Percentiles rank a stretch among this genome's conserved stretches.
Evolutionary conservation across 2,797 vertebrate genomes (phyloP).

Genomic region (Tolypeutes matacus): DNA sequence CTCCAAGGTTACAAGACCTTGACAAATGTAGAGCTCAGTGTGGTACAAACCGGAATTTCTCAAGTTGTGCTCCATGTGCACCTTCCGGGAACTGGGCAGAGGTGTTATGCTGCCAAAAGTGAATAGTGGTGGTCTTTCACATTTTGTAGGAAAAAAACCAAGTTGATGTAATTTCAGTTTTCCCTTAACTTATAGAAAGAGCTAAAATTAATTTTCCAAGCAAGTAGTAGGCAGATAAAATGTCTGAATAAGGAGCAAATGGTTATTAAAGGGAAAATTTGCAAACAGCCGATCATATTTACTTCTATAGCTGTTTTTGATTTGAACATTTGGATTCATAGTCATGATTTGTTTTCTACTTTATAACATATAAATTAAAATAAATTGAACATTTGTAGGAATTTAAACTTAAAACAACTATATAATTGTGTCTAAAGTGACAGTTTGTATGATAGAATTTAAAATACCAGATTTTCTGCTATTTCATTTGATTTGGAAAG

Average conservation of each 20-base stretch:
- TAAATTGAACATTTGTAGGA: conserved; percentile 14
- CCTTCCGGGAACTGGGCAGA: conserved; percentile 17
- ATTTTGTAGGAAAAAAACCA: not conserved
- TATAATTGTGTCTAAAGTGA: not conserved
- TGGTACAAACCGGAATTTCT: not conserved
- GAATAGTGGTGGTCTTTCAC: not conserved
- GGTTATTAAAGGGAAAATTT: not conserved
- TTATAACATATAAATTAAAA: conserved; percentile 52
- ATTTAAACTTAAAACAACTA: conserved; percentile 51
- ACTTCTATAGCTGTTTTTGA: not conserved
- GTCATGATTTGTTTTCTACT: not conserved
- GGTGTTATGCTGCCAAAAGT: not conserved
- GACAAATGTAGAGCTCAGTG: not conserved
- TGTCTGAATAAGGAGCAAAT: not conserved
- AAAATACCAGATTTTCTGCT: not conserved
- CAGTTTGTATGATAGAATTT: conserved; percentile 41
- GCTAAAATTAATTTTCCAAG: not conserved
- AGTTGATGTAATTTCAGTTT: not conserved
- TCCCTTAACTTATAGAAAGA: conserved; percentile 1
- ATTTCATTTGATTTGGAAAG: conserved; percentile 23
- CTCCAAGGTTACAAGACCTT: conserved; percentile 32
- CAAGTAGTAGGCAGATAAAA: not conserved
- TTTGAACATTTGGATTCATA: not conserved
- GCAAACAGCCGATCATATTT: not conserved
- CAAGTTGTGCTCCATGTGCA: not conserved